Percentiles rank a stretch among this genome's conserved stretches.
phyloP scores from a whole-genome alignment of 2,113 vertebrate genomes.

The Notiomystis cincta region DNA sequence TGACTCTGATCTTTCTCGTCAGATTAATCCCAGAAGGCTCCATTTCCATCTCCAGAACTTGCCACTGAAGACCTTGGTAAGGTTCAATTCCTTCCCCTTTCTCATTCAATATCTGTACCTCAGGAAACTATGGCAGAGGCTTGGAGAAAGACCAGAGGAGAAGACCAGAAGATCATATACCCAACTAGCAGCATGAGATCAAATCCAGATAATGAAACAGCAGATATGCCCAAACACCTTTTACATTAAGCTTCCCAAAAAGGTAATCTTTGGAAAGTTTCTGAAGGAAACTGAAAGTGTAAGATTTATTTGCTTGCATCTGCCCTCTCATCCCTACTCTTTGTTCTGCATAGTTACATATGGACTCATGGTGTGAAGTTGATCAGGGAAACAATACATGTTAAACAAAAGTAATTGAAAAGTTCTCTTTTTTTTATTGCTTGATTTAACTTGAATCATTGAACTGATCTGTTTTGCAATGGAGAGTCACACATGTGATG shows the following conservation, averaged over 20 bases:
- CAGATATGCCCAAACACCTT: not conserved
- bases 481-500: not conserved
- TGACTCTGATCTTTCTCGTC: conserved; percentile 23
- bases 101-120: not conserved
- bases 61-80: not conserved
- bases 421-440: not conserved
- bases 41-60: not conserved
- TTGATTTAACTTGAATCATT: not conserved
- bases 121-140: not conserved
- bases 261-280: not conserved
- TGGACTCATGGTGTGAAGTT: not conserved
- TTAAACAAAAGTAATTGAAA: not conserved
- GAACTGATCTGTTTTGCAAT: not conserved
- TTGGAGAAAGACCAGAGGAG: not conserved
- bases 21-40: conserved; percentile 20
- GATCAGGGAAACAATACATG: not conserved
- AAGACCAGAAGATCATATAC: not conserved
- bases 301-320: not conserved
- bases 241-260: not conserved
- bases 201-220: not conserved
- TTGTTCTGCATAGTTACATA: not conserved
- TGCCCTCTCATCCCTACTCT: rapidly evolving
- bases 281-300: not conserved
- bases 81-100: not conserved
- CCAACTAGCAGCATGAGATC: not conserved